Conservation (phyloP, 2,113 vertebrate species). For the Plotosus lineatus region DNA sequence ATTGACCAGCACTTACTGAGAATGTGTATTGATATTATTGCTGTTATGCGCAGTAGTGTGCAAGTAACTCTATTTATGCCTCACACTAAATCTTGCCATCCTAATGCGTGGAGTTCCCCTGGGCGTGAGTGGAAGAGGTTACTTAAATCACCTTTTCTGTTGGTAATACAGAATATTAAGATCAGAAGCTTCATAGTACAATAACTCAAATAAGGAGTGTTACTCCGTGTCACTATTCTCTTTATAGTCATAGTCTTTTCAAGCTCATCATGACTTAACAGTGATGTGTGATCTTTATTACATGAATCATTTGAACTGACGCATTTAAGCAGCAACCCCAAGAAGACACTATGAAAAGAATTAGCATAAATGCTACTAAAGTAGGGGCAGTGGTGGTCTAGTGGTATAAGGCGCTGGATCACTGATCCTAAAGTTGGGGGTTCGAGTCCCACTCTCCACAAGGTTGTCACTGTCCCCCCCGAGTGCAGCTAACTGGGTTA, state of each 20-base stretch:
- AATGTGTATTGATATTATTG: slow-evolving; percentile 11
- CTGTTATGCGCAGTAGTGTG: not conserved
- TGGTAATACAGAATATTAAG: slow-evolving; percentile 5
- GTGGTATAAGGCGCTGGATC: too few relatives aligned
- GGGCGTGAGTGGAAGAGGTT: not conserved
- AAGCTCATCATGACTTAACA: slow-evolving; percentile 1
- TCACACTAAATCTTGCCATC: not conserved
- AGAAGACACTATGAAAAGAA: too few relatives aligned
- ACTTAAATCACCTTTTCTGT: slow-evolving; percentile 24
- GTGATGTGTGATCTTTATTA: too few relatives aligned
- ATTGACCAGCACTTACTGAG: slow-evolving; percentile 3
- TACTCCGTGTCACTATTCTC: not conserved
- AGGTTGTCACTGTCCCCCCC: too few relatives aligned
- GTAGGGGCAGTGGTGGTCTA: too few relatives aligned
- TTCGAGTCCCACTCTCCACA: too few relatives aligned
- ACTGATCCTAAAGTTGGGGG: too few relatives aligned
- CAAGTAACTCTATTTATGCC: slow-evolving; percentile 16
- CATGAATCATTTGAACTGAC: too few relatives aligned
- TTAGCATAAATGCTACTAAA: too few relatives aligned
- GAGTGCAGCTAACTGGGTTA: too few relatives aligned
- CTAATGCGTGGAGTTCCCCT: not conserved
- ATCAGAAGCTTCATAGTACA: too few relatives aligned
- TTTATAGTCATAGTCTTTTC: not conserved
- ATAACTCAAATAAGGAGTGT: not conserved
- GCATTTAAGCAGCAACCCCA: too few relatives aligned